Conservation (phyloP, 1,140 invertebrate genomes). For the Contarinia nasturtii region DNA sequence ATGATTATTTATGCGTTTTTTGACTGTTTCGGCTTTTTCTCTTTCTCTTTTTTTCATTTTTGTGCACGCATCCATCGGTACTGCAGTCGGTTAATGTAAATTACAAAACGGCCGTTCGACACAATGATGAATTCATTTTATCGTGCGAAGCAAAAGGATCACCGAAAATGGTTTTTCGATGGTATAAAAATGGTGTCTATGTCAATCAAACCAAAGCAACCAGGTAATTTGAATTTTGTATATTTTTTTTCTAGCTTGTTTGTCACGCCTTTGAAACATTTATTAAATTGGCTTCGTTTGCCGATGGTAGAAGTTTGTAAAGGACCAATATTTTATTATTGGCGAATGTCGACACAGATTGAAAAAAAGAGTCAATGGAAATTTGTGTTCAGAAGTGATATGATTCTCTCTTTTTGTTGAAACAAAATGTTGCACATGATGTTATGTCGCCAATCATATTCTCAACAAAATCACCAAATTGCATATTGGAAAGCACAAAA, state of each 20-base stretch:
- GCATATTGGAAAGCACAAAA: too few species aligned
- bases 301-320: too few species aligned
- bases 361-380: too few species aligned
- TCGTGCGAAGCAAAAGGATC: conserved; percentile 58
- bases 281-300: neutral
- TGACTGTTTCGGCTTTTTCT: conserved; percentile 8
- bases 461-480: too few species aligned
- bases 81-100: conserved; percentile 38
- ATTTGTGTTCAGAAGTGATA: too few species aligned
- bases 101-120: conserved; percentile 40
- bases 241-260: neutral
- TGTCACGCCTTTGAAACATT: neutral
- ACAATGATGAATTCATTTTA: conserved; percentile 53
- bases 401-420: too few species aligned
- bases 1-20: conserved; percentile 3
- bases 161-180: conserved; percentile 46
- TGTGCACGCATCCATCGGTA: conserved; percentile 10
- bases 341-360: too few species aligned
- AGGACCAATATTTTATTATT: too few species aligned
- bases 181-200: conserved; percentile 59
- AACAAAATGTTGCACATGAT: too few species aligned
- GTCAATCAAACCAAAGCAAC: conserved; percentile 49
- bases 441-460: too few species aligned
- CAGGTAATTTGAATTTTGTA: conserved; percentile 30
- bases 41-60: conserved; percentile 1